Evolutionary conservation across 2,797 vertebrate species (phyloP), one percentile per base, ranked within the genome.

Genomic region (Gadopsis bispinosus): DNA sequence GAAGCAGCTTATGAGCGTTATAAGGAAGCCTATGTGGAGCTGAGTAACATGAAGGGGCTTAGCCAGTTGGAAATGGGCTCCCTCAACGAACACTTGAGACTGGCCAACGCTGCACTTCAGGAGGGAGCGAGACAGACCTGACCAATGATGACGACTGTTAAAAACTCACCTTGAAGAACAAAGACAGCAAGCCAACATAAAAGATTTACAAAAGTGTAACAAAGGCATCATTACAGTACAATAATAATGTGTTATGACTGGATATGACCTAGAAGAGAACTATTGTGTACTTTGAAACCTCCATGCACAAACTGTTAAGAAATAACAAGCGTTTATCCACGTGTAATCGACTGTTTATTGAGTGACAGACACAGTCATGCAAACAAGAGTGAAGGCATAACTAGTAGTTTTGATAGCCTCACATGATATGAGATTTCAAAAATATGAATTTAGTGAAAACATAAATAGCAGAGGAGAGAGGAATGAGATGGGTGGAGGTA

Each of bases 61-160:
- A 96, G 95, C 0, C 96, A 97, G 83, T 80, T 95, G 50, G 97
- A 98, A 92, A 95, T 95, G 0, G 92, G 92, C 72, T 95, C 96
- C 83, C 95, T 99, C 64, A 97, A 95, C 47, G 96, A 98, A 88
- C 97, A 97, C 76, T 90, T 97, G 83, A 96, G 95, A 82, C 95
- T 98, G 68, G 94, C 96, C 77, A 95, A 95, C 61, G 96, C 96
- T 0, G 96, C 96, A 16, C 92, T 97, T 80, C 95, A 96, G 82
- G 97, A 98, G 90, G 95, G 94, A 56, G 59, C 75, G 1, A 79
- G 75, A 80, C 73, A 87, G 88, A 95, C 83, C 83, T 94, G 74
- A 87, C 85, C 77, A 87, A 91, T 59, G 92, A 70, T 59, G 66
- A 75, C 29, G 50, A 5, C 33, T 31, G 9, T 63, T 51, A 45